A percentile compares a stretch with the other conserved stretches of the same genome.
phyloP scores from a whole-genome alignment of 2,113 vertebrate species.

The Caretta caretta region DNA sequence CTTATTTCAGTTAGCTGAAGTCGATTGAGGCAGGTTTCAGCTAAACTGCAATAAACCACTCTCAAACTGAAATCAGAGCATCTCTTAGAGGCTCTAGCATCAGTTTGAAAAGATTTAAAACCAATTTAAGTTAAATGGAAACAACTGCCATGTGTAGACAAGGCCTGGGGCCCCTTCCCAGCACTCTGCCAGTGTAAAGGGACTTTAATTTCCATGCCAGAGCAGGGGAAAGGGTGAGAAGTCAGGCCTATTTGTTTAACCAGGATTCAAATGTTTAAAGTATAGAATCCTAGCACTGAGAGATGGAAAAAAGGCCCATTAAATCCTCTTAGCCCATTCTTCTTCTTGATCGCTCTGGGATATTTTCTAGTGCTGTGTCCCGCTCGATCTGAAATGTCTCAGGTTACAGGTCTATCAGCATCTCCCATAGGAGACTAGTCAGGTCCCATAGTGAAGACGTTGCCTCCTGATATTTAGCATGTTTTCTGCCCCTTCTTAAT shows the following conservation, averaged over 20 bases:
- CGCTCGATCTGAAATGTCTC: background rate
- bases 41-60: background rate
- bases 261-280: background rate
- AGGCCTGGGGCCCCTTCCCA: background rate
- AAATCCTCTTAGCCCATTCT: background rate
- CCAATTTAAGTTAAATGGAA: background rate
- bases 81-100: background rate
- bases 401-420: background rate
- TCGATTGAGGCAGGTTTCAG: background rate
- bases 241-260: background rate
- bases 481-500: background rate
- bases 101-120: background rate
- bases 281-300: background rate
- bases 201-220: background rate
- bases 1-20: background rate
- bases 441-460: background rate
- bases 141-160: background rate
- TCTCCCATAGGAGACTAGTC: background rate
- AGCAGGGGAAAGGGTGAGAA: background rate
- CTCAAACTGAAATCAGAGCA: background rate
- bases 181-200: background rate
- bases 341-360: background rate
- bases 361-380: background rate
- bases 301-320: background rate
- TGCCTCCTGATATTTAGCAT: background rate